A percentile compares a stretch with the other conserved stretches of the same genome.
Conservation (phyloP, 1,140 invertebrate species). For the Bombus breviceps region DNA sequence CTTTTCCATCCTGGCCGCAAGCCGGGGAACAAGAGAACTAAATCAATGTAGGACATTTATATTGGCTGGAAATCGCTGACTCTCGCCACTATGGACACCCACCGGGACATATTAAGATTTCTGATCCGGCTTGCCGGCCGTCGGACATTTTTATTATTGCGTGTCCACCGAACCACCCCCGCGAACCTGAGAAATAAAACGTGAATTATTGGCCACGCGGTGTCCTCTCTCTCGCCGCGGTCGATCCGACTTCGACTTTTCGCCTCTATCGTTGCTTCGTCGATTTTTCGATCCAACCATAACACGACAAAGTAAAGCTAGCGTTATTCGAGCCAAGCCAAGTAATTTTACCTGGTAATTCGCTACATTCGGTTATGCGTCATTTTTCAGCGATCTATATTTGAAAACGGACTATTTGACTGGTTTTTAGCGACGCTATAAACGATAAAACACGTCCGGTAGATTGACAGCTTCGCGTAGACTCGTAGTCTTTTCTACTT, state of each 20-base stretch:
- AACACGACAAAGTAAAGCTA: no score
- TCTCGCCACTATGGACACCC: slow-evolving; percentile 67
- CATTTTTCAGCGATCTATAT: no score
- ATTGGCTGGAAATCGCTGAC: slow-evolving; percentile 81
- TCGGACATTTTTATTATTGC: slow-evolving; percentile 80
- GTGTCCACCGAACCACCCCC: slow-evolving; percentile 28
- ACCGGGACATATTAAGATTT: slow-evolving; percentile 81
- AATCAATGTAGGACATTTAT: slow-evolving; percentile 82
- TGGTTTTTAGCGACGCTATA: no score
- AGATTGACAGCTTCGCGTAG: no score
- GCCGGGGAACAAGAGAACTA: slow-evolving; percentile 59
- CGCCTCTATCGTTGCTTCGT: background rate
- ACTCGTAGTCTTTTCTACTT: no score
- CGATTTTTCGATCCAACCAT: background rate
- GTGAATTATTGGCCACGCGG: slow-evolving; percentile 77
- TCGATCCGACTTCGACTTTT: background rate
- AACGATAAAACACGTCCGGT: no score
- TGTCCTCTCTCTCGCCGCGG: slow-evolving; percentile 21
- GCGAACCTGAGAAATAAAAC: slow-evolving; percentile 66
- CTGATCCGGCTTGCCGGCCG: slow-evolving; percentile 72
- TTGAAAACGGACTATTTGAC: no score
- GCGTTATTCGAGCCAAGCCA: no score
- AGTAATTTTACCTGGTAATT: no score
- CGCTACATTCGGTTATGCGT: no score
- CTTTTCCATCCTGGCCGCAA: slow-evolving; percentile 18